phyloP scores from a whole-genome alignment of 1,140 invertebrate species.

The Rhyacophila brunnea region DNA sequence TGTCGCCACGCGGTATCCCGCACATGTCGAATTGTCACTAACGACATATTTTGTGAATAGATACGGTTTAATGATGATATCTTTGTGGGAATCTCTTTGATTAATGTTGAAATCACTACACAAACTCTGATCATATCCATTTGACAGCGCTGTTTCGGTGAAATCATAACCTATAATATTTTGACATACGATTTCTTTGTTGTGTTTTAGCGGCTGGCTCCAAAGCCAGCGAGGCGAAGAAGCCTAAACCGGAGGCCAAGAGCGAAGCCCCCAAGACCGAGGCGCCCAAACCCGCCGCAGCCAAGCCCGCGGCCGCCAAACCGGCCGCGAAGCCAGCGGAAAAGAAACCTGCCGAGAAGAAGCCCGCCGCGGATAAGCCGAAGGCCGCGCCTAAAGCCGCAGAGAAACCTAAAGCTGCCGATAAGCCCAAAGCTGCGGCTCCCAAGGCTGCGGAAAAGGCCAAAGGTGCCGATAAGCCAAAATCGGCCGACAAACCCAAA shows the following conservation, averaged over 20 bases:
- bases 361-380: constrained; percentile 49
- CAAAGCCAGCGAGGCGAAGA: constrained; percentile 42
- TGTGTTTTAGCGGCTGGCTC: constrained; percentile 34
- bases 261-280: constrained; percentile 45
- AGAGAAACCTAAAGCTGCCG: constrained; percentile 46
- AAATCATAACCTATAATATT: constrained; percentile 14
- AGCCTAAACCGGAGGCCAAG: constrained; percentile 38
- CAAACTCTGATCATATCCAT: not conserved
- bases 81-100: constrained; percentile 9
- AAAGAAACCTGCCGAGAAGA: constrained; percentile 52
- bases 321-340: constrained; percentile 50
- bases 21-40: constrained; percentile 24
- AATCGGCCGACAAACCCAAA: constrained; percentile 48
- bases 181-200: constrained; percentile 14
- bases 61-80: constrained; percentile 1
- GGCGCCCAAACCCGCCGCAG: constrained; percentile 49
- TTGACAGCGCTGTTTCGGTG: not conserved
- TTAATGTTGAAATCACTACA: constrained; percentile 1
- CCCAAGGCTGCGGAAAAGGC: constrained; percentile 48
- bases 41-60: not conserved
- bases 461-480: constrained; percentile 47
- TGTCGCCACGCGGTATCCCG: constrained; percentile 20
- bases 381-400: constrained; percentile 46
- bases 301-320: constrained; percentile 53
- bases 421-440: constrained; percentile 57